phyloP scores from a whole-genome alignment of 2,797 vertebrate species.

The Malacoctenus gilli region DNA sequence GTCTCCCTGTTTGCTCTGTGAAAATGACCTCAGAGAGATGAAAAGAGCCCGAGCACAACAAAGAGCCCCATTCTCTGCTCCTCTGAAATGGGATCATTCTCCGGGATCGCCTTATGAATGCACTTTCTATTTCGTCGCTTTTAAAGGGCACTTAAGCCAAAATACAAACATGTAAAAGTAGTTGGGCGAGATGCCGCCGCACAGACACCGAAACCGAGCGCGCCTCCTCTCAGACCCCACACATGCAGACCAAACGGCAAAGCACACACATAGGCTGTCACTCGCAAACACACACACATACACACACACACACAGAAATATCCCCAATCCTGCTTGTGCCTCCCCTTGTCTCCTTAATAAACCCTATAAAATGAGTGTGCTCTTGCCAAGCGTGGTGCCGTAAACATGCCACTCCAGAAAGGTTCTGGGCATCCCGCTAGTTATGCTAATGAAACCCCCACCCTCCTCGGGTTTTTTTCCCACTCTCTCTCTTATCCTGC shows the following conservation, averaged over 20 bases:
- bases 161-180: slow-evolving; percentile 84
- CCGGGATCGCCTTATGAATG: slow-evolving; percentile 81
- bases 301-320: slow-evolving; percentile 77
- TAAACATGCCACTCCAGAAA: slow-evolving; percentile 94
- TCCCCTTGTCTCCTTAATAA: slow-evolving; percentile 86
- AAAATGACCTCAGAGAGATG: slow-evolving; percentile 89
- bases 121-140: slow-evolving; percentile 81
- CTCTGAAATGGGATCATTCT: slow-evolving; percentile 83
- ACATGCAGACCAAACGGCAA: slow-evolving; percentile 78
- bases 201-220: slow-evolving; percentile 58
- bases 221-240: slow-evolving; percentile 68
- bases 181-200: slow-evolving; percentile 62
- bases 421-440: slow-evolving; percentile 91
- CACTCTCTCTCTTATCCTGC: slow-evolving; percentile 76
- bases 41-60: slow-evolving; percentile 87
- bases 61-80: slow-evolving; percentile 92
- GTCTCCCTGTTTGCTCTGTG: slow-evolving; percentile 89
- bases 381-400: slow-evolving; percentile 87
- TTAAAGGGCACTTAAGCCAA: slow-evolving; percentile 83
- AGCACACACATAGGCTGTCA: slow-evolving; percentile 50
- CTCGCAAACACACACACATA: slow-evolving; percentile 45
- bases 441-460: slow-evolving; percentile 93
- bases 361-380: slow-evolving; percentile 89
- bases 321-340: slow-evolving; percentile 84
- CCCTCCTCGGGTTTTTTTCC: slow-evolving; percentile 72